Evolutionary conservation across 2,888 invertebrate genomes (phyloP).

Genomic region (Lycocerus yunnanus): DNA sequence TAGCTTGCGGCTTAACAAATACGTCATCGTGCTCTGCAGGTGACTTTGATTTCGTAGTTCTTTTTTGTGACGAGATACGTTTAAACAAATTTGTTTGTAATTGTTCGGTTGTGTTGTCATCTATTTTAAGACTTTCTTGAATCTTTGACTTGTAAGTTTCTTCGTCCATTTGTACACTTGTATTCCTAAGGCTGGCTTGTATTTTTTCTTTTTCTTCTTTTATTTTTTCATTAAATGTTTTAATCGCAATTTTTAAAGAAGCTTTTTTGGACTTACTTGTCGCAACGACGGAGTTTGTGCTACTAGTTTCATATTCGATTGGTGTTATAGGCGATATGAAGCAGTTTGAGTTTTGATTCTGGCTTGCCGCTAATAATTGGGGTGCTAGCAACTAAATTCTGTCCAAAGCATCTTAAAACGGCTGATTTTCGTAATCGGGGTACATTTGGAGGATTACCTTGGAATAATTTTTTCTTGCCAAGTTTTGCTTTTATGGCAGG

Average conservation of each 20-base stretch:
- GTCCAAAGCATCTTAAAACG: neutral
- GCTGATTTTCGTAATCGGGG: neutral
- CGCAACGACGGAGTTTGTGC: neutral
- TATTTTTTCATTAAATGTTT: neutral
- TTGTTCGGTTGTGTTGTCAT: neutral
- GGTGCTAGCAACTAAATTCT: neutral
- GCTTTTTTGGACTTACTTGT: neutral
- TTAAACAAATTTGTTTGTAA: neutral
- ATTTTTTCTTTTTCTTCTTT: neutral
- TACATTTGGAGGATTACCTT: neutral
- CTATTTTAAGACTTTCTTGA: neutral
- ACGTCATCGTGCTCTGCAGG: too few relatives aligned
- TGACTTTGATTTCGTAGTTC: neutral
- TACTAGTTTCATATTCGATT: too few relatives aligned
- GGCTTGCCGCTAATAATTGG: neutral
- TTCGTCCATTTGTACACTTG: neutral
- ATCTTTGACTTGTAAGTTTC: neutral
- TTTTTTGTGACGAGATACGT: too few relatives aligned
- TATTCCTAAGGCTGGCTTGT: neutral
- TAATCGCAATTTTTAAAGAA: neutral
- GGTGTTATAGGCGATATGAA: neutral
- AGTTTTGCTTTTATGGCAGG: neutral
- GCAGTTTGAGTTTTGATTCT: neutral
- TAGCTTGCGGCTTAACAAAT: too few relatives aligned
- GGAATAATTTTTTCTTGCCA: neutral